These are phyloP conservation scores for Trichopria drosophilae DNA, from an alignment of 2,888 invertebrate genomes.

Conservation along the genomic window DNA sequence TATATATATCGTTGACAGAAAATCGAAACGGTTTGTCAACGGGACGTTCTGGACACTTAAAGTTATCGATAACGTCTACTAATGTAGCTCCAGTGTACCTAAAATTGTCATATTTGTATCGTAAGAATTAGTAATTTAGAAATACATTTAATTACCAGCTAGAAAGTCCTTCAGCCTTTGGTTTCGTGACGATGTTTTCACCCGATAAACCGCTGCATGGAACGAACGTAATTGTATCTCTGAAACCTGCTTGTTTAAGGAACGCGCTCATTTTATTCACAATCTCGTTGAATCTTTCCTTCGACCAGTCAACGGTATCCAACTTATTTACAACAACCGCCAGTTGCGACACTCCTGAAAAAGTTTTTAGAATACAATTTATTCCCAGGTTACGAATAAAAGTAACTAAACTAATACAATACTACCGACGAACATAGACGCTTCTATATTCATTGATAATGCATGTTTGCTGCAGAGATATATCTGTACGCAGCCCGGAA, in stretches of 20 bases:
- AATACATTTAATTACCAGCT: slow-evolving; percentile 62
- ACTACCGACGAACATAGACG: no score
- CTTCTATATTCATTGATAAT: no score
- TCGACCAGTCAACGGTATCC: slow-evolving; percentile 93
- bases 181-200: slow-evolving; percentile 79
- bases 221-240: slow-evolving; percentile 86
- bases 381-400: no score
- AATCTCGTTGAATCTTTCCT: slow-evolving; percentile 89
- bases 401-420: no score
- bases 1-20: slow-evolving; percentile 93
- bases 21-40: slow-evolving; percentile 87
- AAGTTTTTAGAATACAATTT: no score
- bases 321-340: slow-evolving; percentile 96
- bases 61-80: slow-evolving; percentile 82
- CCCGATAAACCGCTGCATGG: slow-evolving; percentile 97
- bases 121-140: neutral
- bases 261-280: slow-evolving; percentile 77
- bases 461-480: neutral
- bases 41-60: slow-evolving; percentile 84
- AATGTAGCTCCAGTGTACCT: slow-evolving; percentile 85
- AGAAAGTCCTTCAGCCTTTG: slow-evolving; percentile 66
- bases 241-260: slow-evolving; percentile 89
- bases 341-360: slow-evolving; percentile 86
- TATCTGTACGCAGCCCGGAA: no score
- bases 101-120: slow-evolving; percentile 13